Base-by-base conservation (phyloP, 30 jellyfish, hydroid and myxozoan genomes). In the Turritopsis dohrnii region DNA sequence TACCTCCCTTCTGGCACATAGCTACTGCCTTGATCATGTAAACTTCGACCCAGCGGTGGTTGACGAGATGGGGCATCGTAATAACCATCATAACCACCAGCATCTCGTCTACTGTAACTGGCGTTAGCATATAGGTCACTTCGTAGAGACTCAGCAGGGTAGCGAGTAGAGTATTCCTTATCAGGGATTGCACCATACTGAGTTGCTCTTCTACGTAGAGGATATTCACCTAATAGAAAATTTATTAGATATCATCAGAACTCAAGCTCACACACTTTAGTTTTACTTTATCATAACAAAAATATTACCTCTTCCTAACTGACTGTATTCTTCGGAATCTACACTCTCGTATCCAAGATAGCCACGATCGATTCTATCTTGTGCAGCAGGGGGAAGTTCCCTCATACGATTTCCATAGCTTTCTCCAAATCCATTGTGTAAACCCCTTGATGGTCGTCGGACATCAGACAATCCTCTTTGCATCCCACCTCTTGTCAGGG, bases 401-500 rank as follows among this genome's bases (percentile, higher is more conserved):
- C 60, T 41, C 13, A 41, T 13, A 41, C 60, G 60, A 41, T 13
- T 41, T 41, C 60, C 60, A 41, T 41, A 41, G 60, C 60, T 13
- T 3, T 41, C 60, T 41, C 60, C 60, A 41, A 3, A 41, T 41
- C 60, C n/a, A n/a, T n/a, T n/a, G n/a, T n/a, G n/a, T n/a, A n/a
- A n/a, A n/a, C n/a, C 60, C 60, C 60, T 41, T 41, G 60, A 41
- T 41, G 60, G 60, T 41, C 60, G 60, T 41, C 60, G 5, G 5
- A 13, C 60, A 41, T 41, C 13, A 41, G 60, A 13, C 13, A 41
- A 41, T 72, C 81, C 52, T 17, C 81, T 52, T 26, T 31, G 52
- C 81, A 72, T 72, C 20, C 81, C 81, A 26, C 60, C 30, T 18
- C 81, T 52, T 18, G 60, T 72, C 8, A 21, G 77, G 31, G 81